phyloP scores from a whole-genome alignment of 1,140 invertebrate genomes.

The Onthophagus taurus region DNA sequence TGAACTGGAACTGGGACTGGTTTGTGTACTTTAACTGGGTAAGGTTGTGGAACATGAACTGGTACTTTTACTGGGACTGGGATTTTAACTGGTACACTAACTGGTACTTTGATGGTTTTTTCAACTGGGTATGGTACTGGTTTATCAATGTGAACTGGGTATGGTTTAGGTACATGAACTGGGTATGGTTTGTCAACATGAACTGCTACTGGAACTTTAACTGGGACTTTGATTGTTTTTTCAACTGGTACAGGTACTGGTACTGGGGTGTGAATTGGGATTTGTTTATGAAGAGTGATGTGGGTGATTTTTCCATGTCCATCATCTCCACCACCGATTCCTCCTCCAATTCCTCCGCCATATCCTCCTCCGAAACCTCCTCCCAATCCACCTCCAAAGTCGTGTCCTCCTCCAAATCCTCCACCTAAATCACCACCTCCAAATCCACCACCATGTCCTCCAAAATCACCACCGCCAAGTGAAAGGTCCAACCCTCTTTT shows the following conservation, averaged over 20 bases:
- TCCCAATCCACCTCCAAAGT: slow-evolving; percentile 4
- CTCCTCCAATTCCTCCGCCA: neutral
- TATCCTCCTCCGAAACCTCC: slow-evolving; percentile 3
- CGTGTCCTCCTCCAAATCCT: neutral
- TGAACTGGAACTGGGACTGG: slow-evolving; percentile 31
- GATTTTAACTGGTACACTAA: slow-evolving; percentile 41
- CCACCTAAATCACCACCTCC: neutral
- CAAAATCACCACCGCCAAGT: neutral
- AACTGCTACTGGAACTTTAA: neutral
- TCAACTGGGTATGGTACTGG: slow-evolving; percentile 47
- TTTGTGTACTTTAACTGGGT: slow-evolving; percentile 26
- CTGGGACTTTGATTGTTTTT: slow-evolving; percentile 3
- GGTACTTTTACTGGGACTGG: too few species aligned
- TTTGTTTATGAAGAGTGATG: slow-evolving; percentile 4
- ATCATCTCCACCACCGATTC: neutral
- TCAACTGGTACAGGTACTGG: slow-evolving; percentile 1
- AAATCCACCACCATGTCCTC: neutral
- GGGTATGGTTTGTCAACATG: neutral
- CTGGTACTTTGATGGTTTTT: slow-evolving; percentile 41
- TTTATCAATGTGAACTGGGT: too few species aligned
- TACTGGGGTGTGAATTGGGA: slow-evolving; percentile 2
- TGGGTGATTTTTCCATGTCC: neutral
- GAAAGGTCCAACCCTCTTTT: neutral
- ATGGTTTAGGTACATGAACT: neutral
- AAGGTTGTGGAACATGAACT: slow-evolving; percentile 32